phyloP scores from a whole-genome alignment of 35 echinoderm and acorn worm genomes.

The Stichopus chloronotus region DNA sequence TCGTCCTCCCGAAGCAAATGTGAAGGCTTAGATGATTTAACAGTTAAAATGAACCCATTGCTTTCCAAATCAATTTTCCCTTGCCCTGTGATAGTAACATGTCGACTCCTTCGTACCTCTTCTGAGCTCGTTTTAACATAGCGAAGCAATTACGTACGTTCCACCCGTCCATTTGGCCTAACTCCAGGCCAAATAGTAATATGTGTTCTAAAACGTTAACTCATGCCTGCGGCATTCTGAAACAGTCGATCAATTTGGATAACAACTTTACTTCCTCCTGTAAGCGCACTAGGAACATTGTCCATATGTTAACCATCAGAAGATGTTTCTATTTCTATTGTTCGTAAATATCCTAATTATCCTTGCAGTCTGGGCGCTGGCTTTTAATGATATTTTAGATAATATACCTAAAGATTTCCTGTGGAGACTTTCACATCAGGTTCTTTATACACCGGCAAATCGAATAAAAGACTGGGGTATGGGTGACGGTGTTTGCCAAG shows the following conservation, averaged over 20 bases:
- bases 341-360: not conserved
- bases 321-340: slow-evolving; percentile 7
- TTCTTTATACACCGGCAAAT: not conserved
- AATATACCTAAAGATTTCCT: not conserved
- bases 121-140: too few species aligned
- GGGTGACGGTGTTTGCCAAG: not conserved
- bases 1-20: not conserved
- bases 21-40: not conserved
- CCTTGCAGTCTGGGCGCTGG: not conserved
- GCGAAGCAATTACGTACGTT: not conserved
- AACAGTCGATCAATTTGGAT: not conserved
- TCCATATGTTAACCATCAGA: not conserved
- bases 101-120: too few species aligned
- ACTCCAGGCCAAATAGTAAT: not conserved
- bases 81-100: not conserved
- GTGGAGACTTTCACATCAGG: not conserved
- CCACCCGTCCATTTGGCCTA: not conserved
- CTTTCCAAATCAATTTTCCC: not conserved
- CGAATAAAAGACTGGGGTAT: not conserved
- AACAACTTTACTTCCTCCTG: not conserved
- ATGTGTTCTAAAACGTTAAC: not conserved
- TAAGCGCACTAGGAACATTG: not conserved
- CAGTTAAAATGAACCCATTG: not conserved
- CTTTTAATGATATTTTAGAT: not conserved
- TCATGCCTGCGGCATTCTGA: not conserved